These are phyloP conservation scores for Marasmarcha lunaedactyla DNA, from an alignment of 2,888 invertebrate species.

Conservation along the genomic window DNA sequence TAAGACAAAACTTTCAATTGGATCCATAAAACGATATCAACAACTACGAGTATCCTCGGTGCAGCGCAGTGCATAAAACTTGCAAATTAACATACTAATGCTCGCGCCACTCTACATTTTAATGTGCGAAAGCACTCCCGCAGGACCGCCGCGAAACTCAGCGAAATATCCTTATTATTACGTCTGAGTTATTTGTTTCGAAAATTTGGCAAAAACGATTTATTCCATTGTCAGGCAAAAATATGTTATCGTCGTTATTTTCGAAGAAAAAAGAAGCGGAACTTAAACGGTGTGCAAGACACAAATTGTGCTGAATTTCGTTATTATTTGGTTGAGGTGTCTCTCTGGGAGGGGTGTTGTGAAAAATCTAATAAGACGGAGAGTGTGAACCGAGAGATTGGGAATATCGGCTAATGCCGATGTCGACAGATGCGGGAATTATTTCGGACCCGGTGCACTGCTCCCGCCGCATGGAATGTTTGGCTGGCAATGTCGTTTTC, in stretches of 20 bases:
- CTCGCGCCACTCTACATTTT: constrained; percentile 21
- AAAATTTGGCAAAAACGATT: not conserved
- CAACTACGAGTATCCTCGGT: constrained; percentile 22
- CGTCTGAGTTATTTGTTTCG: not conserved
- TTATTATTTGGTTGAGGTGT: constrained; percentile 45
- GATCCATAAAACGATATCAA: constrained; percentile 21
- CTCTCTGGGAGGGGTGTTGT: constrained; percentile 31
- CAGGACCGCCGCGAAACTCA: constrained; percentile 6
- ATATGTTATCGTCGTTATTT: constrained; percentile 32
- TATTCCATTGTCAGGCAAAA: constrained; percentile 34
- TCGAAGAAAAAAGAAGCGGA: constrained; percentile 17
- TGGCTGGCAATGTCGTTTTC: too few species aligned
- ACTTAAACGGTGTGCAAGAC: constrained; percentile 24
- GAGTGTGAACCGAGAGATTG: constrained; percentile 33
- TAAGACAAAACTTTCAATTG: constrained; percentile 16
- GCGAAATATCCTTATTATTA: not conserved
- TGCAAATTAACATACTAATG: constrained; percentile 35
- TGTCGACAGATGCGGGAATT: constrained; percentile 15
- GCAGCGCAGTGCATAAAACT: constrained; percentile 28
- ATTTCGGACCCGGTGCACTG: constrained; percentile 15
- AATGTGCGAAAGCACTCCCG: constrained; percentile 26
- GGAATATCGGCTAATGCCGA: constrained; percentile 35
- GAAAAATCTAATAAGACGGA: constrained; percentile 45
- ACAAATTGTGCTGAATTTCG: constrained; percentile 47
- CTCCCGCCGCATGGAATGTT: too few species aligned